Base-by-base conservation (phyloP, 2,888 invertebrate species). In the Drosophila stalkeri region DNA sequence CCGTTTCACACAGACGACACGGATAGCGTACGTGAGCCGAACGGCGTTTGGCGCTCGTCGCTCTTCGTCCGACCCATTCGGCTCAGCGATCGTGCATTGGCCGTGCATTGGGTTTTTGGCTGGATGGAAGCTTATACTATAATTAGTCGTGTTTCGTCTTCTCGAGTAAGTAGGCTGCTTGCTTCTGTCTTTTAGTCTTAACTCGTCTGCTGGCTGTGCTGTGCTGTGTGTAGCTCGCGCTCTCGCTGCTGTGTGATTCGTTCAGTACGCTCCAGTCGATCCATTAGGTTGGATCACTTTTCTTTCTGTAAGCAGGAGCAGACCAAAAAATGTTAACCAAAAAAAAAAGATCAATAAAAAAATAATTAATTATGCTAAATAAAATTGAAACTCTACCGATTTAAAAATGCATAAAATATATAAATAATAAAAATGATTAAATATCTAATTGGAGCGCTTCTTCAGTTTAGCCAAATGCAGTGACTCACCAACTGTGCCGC, bases 91-190 rank as follows among this genome's bases (percentile, higher is more conserved):
- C 72, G 81, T 57, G 37, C 49, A 46, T 37, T 67, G 47, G 74
- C 63, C 72, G 66, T 68, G 11, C 47, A 49, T 68, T 81, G 73
- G 82, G 85, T 74, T 87, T 89, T 84, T 82, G 86, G 85, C 80
- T 83, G 82, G 79, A 84, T 91, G 88, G 87, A 81, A 81, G 86
- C 86, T 92, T 90, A 92, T 89, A 90, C 86, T 91, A 91, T 91
- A 91, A 91, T 92, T 92, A 93, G 93, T 93, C 90, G 91, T 91
- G 90, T 92, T 92, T 90, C 91, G 92, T 90, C 93, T 91, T 91
- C 91, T 89, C 91, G 91, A 92, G 93, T 93, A 91, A 92, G 92
- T 93, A 86, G 92, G 86, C 90, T 91, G 90, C 73, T 74, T 72
- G 90, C 72, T 74, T 72, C 64, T 64, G 72, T 72, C 64, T 65